These are phyloP conservation scores for Parapsyche elsis DNA, from an alignment of 1,140 invertebrate genomes.

Conservation along the genomic window DNA sequence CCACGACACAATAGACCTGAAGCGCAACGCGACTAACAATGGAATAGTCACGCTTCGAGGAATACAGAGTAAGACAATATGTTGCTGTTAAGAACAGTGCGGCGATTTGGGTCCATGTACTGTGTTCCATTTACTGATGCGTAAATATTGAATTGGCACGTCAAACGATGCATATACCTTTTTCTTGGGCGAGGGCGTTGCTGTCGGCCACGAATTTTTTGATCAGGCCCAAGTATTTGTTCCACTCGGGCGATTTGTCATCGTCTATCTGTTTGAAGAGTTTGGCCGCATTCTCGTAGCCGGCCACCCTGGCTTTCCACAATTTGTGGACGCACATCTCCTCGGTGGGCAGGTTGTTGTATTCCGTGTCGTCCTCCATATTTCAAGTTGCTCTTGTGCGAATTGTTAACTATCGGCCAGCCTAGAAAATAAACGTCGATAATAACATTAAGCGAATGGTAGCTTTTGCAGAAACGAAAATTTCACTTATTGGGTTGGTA, in stretches of 20 bases:
- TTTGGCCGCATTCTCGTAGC: conserved; percentile 94
- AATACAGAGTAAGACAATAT: conserved; percentile 9
- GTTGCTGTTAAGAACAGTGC: background rate
- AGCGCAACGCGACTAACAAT: background rate
- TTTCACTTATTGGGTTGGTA: too few species aligned
- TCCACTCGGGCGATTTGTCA: conserved; percentile 94
- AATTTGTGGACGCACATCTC: conserved; percentile 93
- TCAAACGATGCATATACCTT: conserved; percentile 71
- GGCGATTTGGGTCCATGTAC: too few species aligned
- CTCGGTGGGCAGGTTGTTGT: conserved; percentile 90
- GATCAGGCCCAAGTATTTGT: conserved; percentile 89
- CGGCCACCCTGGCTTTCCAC: conserved; percentile 94
- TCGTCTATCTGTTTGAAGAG: conserved; percentile 87
- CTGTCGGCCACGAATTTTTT: conserved; percentile 96
- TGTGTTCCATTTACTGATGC: too few species aligned
- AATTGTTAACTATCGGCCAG: background rate
- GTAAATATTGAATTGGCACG: too few species aligned
- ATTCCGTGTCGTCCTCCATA: conserved; percentile 92
- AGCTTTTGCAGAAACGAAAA: too few species aligned
- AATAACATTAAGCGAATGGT: background rate
- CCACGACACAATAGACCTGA: background rate
- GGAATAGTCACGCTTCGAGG: background rate
- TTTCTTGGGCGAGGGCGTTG: conserved; percentile 96
- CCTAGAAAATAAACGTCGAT: background rate
- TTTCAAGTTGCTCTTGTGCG: background rate